Evolutionary conservation across 2,113 vertebrate species (phyloP).

Genomic region (Mormyrus iriodes): DNA sequence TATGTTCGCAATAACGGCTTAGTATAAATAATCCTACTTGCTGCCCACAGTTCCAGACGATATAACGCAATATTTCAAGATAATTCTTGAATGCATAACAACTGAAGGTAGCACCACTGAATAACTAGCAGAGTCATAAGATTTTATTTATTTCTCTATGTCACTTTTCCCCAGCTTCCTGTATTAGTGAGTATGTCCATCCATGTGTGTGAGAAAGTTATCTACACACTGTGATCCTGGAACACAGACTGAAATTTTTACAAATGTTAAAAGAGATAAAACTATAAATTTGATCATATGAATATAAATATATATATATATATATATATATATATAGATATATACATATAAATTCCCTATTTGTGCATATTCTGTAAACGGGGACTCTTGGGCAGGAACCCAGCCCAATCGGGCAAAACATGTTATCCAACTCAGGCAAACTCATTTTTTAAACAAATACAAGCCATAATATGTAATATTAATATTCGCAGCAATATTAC

Average conservation of each 20-base stretch:
- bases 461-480: neutral
- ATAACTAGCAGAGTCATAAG: neutral
- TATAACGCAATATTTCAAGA: neutral
- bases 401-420: neutral
- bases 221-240: neutral
- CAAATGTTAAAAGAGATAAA: neutral
- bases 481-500: neutral
- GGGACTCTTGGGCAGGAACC: too few species aligned
- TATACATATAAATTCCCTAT: neutral
- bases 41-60: neutral
- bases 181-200: neutral
- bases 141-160: neutral
- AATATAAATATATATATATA: neutral
- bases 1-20: constrained; percentile 31
- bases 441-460: neutral
- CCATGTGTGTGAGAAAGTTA: neutral
- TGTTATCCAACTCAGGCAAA: neutral
- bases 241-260: neutral
- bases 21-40: neutral
- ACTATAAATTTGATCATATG: neutral
- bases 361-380: neutral
- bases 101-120: neutral
- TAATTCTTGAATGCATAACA: neutral
- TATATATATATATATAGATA: neutral
- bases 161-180: neutral